Evolutionary conservation across 2,888 invertebrate genomes (phyloP).

Genomic region (Ommatoiulus sabulosus): DNA sequence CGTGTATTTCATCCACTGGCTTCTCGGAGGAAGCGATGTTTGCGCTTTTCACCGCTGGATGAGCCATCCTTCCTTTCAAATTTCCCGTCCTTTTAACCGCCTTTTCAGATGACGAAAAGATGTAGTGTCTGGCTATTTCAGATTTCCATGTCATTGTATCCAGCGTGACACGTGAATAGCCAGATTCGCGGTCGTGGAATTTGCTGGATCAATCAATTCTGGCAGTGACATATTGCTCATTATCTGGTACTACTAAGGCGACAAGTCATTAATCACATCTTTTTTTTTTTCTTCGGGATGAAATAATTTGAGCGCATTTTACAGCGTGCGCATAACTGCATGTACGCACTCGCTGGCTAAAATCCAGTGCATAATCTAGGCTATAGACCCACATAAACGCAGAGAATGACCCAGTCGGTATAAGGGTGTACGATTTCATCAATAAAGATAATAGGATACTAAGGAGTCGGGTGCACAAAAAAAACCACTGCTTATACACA

Average conservation of each 20-base stretch:
- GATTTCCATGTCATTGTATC: conserved; percentile 52
- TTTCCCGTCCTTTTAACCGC: not conserved
- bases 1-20: not conserved
- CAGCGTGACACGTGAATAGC: conserved; percentile 55
- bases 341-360: conserved; percentile 19
- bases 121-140: not conserved
- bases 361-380: conserved; percentile 1
- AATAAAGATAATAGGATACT: conserved; percentile 11
- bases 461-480: not conserved
- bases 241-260: conserved; percentile 56
- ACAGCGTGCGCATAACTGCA: conserved; percentile 48
- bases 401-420: conserved; percentile 23
- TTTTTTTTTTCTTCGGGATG: not conserved
- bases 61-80: not conserved
- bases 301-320: conserved; percentile 30
- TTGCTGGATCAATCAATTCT: conserved; percentile 56
- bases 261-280: conserved; percentile 58
- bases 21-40: not conserved
- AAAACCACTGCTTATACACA: not conserved
- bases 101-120: not conserved
- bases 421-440: conserved; percentile 18
- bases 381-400: not conserved
- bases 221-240: conserved; percentile 59
- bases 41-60: not conserved
- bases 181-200: conserved; percentile 42